Evolutionary conservation across 2,888 invertebrate species (phyloP).

Genomic region (Stramonita haemastoma): DNA sequence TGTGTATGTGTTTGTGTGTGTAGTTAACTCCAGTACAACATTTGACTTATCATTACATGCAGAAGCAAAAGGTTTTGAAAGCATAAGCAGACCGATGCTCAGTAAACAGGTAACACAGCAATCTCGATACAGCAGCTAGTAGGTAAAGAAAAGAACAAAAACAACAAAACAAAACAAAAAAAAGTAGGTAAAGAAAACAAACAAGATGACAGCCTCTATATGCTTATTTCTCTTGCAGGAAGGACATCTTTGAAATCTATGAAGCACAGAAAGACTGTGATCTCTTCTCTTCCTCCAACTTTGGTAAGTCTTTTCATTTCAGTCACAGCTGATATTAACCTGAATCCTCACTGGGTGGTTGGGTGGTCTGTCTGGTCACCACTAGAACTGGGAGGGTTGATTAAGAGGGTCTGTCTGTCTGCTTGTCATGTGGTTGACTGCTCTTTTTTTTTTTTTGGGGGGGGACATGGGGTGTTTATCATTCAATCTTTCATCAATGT

Average conservation of each 20-base stretch:
- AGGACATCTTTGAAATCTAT: slow-evolving; percentile 35
- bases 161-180: too few relatives aligned
- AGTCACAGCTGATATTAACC: neutral
- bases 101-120: neutral
- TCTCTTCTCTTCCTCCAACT: slow-evolving; percentile 69
- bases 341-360: neutral
- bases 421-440: neutral
- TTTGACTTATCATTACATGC: neutral
- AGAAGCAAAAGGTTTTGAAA: too few relatives aligned
- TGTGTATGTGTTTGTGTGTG: neutral
- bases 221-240: neutral
- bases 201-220: neutral
- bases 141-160: neutral
- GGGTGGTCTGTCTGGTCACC: too few relatives aligned
- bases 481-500: too few relatives aligned
- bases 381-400: too few relatives aligned
- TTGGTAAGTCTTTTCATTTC: slow-evolving; percentile 58
- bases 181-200: neutral
- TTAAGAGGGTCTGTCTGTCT: too few relatives aligned
- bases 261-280: slow-evolving; percentile 36
- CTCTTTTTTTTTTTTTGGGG: neutral
- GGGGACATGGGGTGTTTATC: neutral
- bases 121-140: neutral
- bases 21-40: neutral
- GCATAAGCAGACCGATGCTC: too few relatives aligned